Base-by-base conservation (phyloP, 2,797 vertebrate genomes). In the Myotis planiceps region DNA sequence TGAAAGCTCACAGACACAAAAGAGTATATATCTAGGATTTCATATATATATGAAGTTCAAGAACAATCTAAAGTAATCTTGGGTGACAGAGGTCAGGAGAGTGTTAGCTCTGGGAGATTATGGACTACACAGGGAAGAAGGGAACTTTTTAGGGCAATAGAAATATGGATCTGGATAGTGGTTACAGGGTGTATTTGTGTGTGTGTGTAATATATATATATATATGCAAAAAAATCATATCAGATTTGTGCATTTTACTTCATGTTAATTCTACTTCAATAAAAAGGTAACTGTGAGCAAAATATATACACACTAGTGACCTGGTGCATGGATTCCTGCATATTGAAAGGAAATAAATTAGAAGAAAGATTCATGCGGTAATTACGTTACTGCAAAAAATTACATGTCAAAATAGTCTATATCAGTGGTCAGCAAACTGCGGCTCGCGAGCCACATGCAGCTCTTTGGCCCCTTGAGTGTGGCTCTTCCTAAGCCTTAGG, bases 1-100 rank as follows among this genome's bases (percentile, higher is more conserved):
- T 89, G 19, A 74, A 92, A 96, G 25, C 37, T 69, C 39, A 23
- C n/a, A 92, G 69, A 53, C 75, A 93, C 45, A 91, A 16, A 71
- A 81, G 9, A 76, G 16, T 32, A 19, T 1, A 16, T 27, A 55
- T 10, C 49, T 80, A 1, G 49, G 23, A 32, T 39, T 82, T 14
- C 29, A 49, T 13, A 58, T 60, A 51, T 49, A 21, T 32, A 29
- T 63, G 55, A 87, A 65, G 25, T 83, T 80, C 53, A 85, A 34
- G 27, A 71, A 65, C 29, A 63, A 78, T 78, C 66, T 37, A 65
- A 96, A 80, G 10, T 63, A 23, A 82, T 51, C 32, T 68, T 6
- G 16, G 21, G 27, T 74, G 34, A 84, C 29, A 87, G 83, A 47
- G 84, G 10, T 75, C 47, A 76, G 39, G 58, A 53, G 45, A 85